Base-by-base conservation (phyloP, 2,888 invertebrate genomes). In the Mythimna albipuncta region DNA sequence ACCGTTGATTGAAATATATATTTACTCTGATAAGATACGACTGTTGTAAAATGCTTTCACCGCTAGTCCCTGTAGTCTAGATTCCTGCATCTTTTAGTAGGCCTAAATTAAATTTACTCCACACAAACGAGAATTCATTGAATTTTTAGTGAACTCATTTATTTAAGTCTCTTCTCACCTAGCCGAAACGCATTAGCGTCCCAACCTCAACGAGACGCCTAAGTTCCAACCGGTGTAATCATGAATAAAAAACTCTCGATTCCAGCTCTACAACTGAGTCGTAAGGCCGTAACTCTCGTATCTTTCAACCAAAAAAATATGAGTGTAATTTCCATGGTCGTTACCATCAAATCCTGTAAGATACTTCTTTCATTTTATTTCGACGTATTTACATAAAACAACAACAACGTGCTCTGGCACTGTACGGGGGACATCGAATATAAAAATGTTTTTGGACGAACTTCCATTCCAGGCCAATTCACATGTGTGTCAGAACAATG, bases 161-260 rank as follows among this genome's bases (percentile, higher is more conserved):
- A 81, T 79, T 82, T 68, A 72, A 77, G 68, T 64, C 64, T 59
- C 41, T 62, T 26, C n/a, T 57, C 64, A 70, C 50, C 62, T 74
- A 81, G 63, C 77, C 61, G 62, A 81, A 86, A 84, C 80, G 71
- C 63, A 82, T 86, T 82, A 85, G 68, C 70, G 69, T 65, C 68
- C 71, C 67, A 81, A 75, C 58, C 38, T 63, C 62, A 41, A 10
- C 44, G 44, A 44, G 13, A 75, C 13, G 54, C 63, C 64, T 64
- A 75, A 81, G 75, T 82, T 69, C 54, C 54, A 67, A 65, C 72
- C 73, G n/a, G 47, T 74, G 68, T 82, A 79, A 79, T 75, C 81
- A 79, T 85, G 77, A 86, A 87, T 82, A 81, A 78, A 83, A 85
- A 85, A 75, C 32, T 70, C 64, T 62, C 69, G 44, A 73, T 70